Conservation (phyloP, 2,113 vertebrate genomes). For the Morone saxatilis region DNA sequence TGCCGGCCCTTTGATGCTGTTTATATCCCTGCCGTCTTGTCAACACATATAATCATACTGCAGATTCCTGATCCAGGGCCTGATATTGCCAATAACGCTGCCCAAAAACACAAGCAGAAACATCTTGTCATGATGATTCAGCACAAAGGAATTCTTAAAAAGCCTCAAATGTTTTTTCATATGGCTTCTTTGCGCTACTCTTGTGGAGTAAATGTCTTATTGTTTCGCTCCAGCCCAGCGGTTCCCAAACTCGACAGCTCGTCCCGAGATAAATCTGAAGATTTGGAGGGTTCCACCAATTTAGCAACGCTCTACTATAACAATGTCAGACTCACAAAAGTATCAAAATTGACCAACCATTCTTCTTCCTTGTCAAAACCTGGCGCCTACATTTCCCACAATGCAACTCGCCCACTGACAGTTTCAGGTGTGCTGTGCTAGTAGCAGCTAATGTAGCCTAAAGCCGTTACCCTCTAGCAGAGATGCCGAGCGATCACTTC, state of each 20-base stretch:
- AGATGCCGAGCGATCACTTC: too few species aligned
- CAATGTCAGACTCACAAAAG: too few species aligned
- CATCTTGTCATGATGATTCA: conserved; percentile 47
- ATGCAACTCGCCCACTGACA: too few species aligned
- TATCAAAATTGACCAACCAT: too few species aligned
- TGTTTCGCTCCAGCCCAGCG: not conserved
- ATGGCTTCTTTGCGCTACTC: not conserved
- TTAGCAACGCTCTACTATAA: too few species aligned
- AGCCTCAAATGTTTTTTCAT: conserved; percentile 26
- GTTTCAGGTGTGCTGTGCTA: not conserved
- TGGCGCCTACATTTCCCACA: not conserved
- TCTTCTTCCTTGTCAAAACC: too few species aligned
- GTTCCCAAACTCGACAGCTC: not conserved
- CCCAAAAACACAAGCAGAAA: conserved; percentile 25
- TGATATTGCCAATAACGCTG: conserved; percentile 38
- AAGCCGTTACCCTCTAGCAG: too few species aligned
- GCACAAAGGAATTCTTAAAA: conserved; percentile 8
- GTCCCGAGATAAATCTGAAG: conserved; percentile 4
- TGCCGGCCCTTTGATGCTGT: conserved; percentile 75
- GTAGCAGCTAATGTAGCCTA: not conserved
- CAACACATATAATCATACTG: conserved; percentile 69
- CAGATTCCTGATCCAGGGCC: conserved; percentile 37
- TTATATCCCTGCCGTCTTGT: conserved; percentile 75
- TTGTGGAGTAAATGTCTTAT: not conserved
- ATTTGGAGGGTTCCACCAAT: not conserved